Evolutionary conservation across 2,113 vertebrate species (phyloP), one percentile per base, ranked within the genome.

Genomic region (Fulica atra): DNA sequence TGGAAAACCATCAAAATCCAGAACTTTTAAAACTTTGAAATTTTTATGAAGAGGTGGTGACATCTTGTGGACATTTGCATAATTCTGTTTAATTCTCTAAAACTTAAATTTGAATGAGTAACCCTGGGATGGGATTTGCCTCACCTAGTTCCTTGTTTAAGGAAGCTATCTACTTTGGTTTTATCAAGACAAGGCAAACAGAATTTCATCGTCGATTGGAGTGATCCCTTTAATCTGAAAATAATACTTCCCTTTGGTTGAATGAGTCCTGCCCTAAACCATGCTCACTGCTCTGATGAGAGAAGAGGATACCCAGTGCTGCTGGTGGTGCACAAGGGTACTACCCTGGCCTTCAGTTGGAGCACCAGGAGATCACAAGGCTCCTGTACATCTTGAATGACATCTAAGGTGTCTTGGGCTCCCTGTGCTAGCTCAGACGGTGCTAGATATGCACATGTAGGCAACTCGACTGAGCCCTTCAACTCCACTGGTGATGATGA

Each of bases 21-120:
- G 24, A 33, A 12, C 7, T 46, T 35, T 84, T 44, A 4, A 57
- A n/a, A 9, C 35, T 68, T 60, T 9, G 33, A 81, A 74, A 71
- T 26, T 40, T 68, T 53, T 44, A 0, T 29, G 69, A 76, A n/a
- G 11, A 86, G 1, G 14, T 88, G n/a, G 72, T 86, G 93, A 96
- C 95, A 95, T 76, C 95, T 94, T 81, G 86, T 68, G 96, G 95
- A 9, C 73, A 13, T 68, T 82, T 36, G 10, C 63, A 56, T 66
- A 2, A 31, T 63, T 72, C 35, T 9, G 5, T 68, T 88, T 48
- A 56, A 78, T 59, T 72, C 23, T 21, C 54, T 19, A 10, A 60
- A 80, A 63, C 1, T 77, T 54, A 57, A 74, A 40, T 1, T 46
- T 3, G 0, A 12, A 0, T 3, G 5, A 74, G 6, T 11, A 33